Conservation (phyloP, 2,888 invertebrate species). For the Icerya purchasi region DNA sequence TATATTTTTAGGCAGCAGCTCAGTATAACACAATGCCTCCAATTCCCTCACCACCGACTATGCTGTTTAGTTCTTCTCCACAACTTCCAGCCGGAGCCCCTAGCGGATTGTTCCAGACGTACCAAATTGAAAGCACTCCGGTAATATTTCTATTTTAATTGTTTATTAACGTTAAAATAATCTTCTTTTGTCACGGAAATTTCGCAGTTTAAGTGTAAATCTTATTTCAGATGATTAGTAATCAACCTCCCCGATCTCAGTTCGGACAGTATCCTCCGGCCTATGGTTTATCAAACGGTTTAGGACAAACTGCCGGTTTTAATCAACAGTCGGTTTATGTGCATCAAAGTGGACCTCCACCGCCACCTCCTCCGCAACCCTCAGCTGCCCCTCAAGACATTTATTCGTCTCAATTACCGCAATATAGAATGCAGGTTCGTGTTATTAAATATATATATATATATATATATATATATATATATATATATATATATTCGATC, state of each 20-base stretch:
- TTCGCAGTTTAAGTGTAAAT: neutral
- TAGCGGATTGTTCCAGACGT: conserved; percentile 60
- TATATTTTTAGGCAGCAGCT: conserved; percentile 21
- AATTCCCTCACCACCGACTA: conserved; percentile 66
- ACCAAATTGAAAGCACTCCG: conserved; percentile 36
- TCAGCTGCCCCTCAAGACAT: conserved; percentile 36
- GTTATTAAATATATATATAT: neutral
- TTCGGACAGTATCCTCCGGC: conserved; percentile 42
- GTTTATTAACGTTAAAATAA: neutral
- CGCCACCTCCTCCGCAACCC: conserved; percentile 26
- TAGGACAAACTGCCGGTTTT: conserved; percentile 18
- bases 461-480: neutral
- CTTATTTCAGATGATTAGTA: neutral
- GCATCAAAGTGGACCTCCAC: conserved; percentile 15
- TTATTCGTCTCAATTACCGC: conserved; percentile 39
- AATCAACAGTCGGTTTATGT: conserved; percentile 30
- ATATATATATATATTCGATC: neutral
- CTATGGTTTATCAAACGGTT: neutral
- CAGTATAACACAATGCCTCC: conserved; percentile 62
- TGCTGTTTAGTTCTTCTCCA: conserved; percentile 57
- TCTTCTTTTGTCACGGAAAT: no score
- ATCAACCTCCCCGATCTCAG: conserved; percentile 30
- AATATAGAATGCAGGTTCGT: conserved; percentile 30
- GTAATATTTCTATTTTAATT: conserved; percentile 15
- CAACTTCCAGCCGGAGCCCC: conserved; percentile 28